Evolutionary conservation across 2,888 invertebrate genomes (phyloP), one percentile per base, ranked within the genome.

Genomic region (Leucophora obtusa): DNA sequence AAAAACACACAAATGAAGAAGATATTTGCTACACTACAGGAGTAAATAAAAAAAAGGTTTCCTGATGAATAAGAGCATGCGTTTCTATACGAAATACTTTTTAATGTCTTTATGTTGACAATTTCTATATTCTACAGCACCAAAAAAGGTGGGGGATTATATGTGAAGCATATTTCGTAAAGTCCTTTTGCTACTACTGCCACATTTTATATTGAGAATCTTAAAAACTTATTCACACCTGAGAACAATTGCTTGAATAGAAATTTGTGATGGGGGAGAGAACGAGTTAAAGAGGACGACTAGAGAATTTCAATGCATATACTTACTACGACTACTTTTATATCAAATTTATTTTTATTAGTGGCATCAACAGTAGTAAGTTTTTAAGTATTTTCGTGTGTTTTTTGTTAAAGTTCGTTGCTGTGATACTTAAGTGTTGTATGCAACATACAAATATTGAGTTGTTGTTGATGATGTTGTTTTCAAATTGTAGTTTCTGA

Each of bases 211-310:
- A 59, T 18, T 73, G 78, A 77, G 85, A 87, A 86, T 87, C 90
- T 89, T 89, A 87, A 86, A 85, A 87, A 87, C 88, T 89, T 90
- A 88, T 89, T 90, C 89, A 89, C 89, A 90, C 89, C 90, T 87
- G 85, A 87, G 85, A 86, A 89, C 88, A 89, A 89, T 86, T 81
- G 85, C 82, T 65, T 74, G 43, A 47, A 47, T 47, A 9, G 21
- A 59, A 50, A n/a, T 21, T 74, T 70, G 79, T 50, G 74, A 18
- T 53, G 14, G 14, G 10, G 17, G 9, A 28, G 5, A 28, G 15
- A 47, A 17, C n/a, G n/a, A 47, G 43, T 47, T 47, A 47, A n/a
- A 47, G 43, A 47, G 14, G 43, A 6, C 43, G 6, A n/a, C n/a
- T 47, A 1, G n/a, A 6, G n/a, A 38, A 38, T 28, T 3, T 38